Evolutionary conservation across 2,113 vertebrate genomes (phyloP).

Genomic region (cat (Felis catus)): F.catus_Fca126_mat1.0 CM031412.1:130240001-130240500

Average conservation of each 20-base stretch:
- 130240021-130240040: background rate
- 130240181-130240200: background rate
- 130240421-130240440: background rate
- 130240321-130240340: background rate
- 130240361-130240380: background rate
- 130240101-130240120: constrained; percentile 51
- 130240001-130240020: background rate
- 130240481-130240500: background rate
- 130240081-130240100: background rate
- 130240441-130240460: background rate
- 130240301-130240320: background rate
- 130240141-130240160: background rate
- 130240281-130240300: background rate
- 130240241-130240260: background rate
- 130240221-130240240: background rate
- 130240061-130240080: constrained; percentile 5
- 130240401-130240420: background rate
- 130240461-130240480: background rate
- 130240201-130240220: background rate
- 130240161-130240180: background rate
- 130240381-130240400: background rate
- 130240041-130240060: background rate
- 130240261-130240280: background rate
- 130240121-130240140: constrained; percentile 42
- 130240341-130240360: background rate